Base-by-base conservation (phyloP, 2,113 vertebrate species). In the Asarcornis scutulata region DNA sequence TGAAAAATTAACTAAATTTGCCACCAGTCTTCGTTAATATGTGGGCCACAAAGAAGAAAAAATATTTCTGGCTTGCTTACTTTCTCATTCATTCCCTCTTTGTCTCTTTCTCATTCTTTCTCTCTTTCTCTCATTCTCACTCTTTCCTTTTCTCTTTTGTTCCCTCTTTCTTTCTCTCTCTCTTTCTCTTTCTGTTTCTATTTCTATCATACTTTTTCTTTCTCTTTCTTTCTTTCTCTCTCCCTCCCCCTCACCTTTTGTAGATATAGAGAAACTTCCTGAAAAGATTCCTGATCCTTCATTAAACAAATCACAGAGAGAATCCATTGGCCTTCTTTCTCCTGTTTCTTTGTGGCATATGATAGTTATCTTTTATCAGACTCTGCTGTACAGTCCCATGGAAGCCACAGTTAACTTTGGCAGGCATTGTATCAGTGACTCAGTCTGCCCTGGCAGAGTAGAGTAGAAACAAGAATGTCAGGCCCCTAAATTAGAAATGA, bases 401-500 rank as follows among this genome's bases (percentile, higher is more conserved):
- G 32, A 93, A 25, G 59, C 32, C 50, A 80, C 34, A 75, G 69
- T 74, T 91, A 84, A 79, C 58, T 76, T 86, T 85, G 78, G 64
- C 73, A 92, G 53, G 32, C 40, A n/a, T 44, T 52, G 14, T 69
- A 36, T 81, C 64, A 89, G 44, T 94, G 89, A 97, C 38, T 97
- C 91, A 91, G 71, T 93, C 71, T 95, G 88, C 93, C 92, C 88
- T 88, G 96, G 89, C 86, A 94, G 95, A 94, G 95, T 94, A 97
- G 86, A 95, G 64, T 55, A 92, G 88, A 95, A 79, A 67, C 50
- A 82, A 85, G 84, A 96, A 84, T 59, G n/a, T 42, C 44, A 89
- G 79, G 66, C 23, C 76, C 78, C 83, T 85, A 96, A 93, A 97
- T 87, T 96, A 93, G 94, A 96, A 89, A 95, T 80, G 74, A 94